Conservation (phyloP, 2,113 vertebrate genomes). For the Sardina pilchardus region DNA sequence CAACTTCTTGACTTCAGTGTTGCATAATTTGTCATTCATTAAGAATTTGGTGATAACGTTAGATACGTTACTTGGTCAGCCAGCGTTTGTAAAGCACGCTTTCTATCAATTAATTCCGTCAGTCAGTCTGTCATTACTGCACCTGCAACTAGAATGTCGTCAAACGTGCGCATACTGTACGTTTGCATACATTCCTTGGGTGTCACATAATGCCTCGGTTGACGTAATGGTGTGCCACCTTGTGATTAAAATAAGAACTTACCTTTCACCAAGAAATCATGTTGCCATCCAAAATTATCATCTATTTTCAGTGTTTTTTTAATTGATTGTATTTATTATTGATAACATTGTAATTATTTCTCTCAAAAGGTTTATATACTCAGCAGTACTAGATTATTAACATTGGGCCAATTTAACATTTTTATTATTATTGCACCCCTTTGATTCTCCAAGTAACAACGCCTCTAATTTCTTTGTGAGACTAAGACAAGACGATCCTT, state of each 20-base stretch:
- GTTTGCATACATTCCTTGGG: background rate
- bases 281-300: background rate
- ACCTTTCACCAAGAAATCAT: background rate
- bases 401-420: background rate
- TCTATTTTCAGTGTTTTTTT: too few species aligned
- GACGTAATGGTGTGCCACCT: background rate
- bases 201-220: background rate
- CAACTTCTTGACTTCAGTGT: background rate
- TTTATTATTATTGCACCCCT: background rate
- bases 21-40: background rate
- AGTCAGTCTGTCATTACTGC: background rate
- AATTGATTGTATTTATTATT: too few species aligned
- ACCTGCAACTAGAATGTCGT: background rate
- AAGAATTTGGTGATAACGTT: background rate
- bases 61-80: background rate
- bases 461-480: background rate
- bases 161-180: background rate
- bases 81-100: too few species aligned
- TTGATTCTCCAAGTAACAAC: background rate
- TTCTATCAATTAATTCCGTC: background rate
- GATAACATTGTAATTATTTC: too few species aligned
- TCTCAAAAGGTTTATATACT: background rate
- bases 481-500: background rate
- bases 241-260: background rate
- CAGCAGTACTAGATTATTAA: background rate